These are phyloP conservation scores for Nectonema munidae DNA, from an alignment of 2,888 invertebrate genomes.

Conservation along the genomic window DNA sequence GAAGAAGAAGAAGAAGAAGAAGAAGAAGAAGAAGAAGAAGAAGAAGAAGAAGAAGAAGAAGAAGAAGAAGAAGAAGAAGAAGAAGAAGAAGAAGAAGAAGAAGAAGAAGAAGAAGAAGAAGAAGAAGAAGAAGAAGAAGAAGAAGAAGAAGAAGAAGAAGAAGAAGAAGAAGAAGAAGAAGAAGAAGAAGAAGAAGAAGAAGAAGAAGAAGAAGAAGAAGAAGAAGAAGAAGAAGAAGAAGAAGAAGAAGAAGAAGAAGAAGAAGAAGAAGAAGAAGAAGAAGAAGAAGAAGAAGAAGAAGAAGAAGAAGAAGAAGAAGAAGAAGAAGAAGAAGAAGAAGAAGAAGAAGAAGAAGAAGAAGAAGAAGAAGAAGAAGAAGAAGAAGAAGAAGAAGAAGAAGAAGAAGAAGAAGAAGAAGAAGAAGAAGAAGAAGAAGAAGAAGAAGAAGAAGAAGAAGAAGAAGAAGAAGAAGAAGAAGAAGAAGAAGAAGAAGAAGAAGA, in stretches of 20 bases:
- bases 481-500: too few species aligned
- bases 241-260: constrained; percentile 5
- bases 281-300: constrained; percentile 5
- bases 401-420: constrained; percentile 5
- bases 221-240: constrained; percentile 5
- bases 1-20: constrained; percentile 5
- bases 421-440: constrained; percentile 5
- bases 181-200: constrained; percentile 5
- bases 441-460: constrained; percentile 1
- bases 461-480: too few species aligned
- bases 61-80: constrained; percentile 5
- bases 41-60: constrained; percentile 5
- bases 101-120: constrained; percentile 5
- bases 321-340: constrained; percentile 5
- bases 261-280: constrained; percentile 5
- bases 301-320: constrained; percentile 5
- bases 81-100: constrained; percentile 5
- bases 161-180: constrained; percentile 5
- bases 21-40: constrained; percentile 5
- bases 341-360: constrained; percentile 5
- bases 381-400: constrained; percentile 5
- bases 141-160: constrained; percentile 5
- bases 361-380: constrained; percentile 5
- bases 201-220: constrained; percentile 5
- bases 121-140: constrained; percentile 5